Base-by-base conservation (phyloP, 2,797 vertebrate species). In the Acipenser ruthenus region DNA sequence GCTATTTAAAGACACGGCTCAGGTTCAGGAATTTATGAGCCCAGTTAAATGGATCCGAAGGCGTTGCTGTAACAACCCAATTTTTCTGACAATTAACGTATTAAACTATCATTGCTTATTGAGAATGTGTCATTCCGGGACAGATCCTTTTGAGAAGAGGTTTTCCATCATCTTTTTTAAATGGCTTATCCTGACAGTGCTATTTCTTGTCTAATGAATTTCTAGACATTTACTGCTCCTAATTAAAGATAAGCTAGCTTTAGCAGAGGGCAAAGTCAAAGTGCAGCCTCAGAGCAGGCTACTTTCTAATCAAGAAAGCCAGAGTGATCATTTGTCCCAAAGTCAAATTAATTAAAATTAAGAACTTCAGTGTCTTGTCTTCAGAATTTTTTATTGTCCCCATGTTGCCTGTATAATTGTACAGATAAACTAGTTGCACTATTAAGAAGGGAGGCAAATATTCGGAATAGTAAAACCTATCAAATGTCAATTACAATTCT, bases 101-200 rank as follows among this genome's bases (percentile, higher is more conserved):
- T 93, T 92, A 93, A 95, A 93, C 86, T 91, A 93, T 93, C 93
- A 87, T 95, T 90, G 92, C 93, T 91, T 89, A 88, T 91, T 84
- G 87, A 91, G 87, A 80, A 91, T 88, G 88, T 80, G 86, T 85
- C 91, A 86, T 84, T 87, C 82, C 77, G 66, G 69, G 73, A 71
- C 83, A 80, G 74, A 84, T 85, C 81, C 78, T 83, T 87, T 80
- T 78, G 78, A 78, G 85, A 79, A 71, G 74, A 82, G 82, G 74
- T 78, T 81, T 88, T 87, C 80, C 83, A 87, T 88, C 82, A 87
- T 86, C 82, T 86, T 87, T 84, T 87, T 89, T 85, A 87, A 89
- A 87, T 76, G 70, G 85, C 78, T 84, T 82, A 73, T 82, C 65
- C 73, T 87, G 85, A 86, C 85, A 85, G 75, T 82, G 81, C 84